Percentiles rank a stretch among this genome's conserved stretches.
These are phyloP conservation scores for Fregata magnificens DNA, from an alignment of 2,113 vertebrate species.

Conservation along the genomic window DNA sequence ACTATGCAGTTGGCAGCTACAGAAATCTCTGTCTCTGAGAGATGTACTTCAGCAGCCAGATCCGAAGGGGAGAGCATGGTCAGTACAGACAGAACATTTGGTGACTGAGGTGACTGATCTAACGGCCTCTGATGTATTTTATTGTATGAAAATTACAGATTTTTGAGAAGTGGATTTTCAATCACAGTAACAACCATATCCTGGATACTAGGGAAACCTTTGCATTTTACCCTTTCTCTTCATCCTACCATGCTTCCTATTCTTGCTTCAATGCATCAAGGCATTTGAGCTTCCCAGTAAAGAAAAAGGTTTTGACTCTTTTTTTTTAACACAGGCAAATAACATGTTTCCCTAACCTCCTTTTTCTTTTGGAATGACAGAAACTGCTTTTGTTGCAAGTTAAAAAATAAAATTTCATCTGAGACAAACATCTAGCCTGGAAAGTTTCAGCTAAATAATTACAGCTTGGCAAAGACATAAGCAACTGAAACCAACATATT, in stretches of 20 bases:
- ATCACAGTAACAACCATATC: not conserved
- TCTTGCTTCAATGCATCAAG: not conserved
- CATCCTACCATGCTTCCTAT: not conserved
- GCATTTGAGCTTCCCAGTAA: not conserved
- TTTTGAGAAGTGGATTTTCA: not conserved
- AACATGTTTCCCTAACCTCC: not conserved
- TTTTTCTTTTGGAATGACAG: not conserved
- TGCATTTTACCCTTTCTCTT: not conserved
- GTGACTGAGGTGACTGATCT: not conserved
- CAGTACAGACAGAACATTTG: not conserved
- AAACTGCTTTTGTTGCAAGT: not conserved
- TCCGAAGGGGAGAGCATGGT: not conserved
- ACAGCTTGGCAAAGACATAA: not conserved
- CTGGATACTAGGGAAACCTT: not conserved
- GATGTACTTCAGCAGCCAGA: not conserved
- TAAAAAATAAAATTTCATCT: conserved; percentile 3
- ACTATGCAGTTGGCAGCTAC: not conserved
- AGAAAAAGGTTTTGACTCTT: not conserved
- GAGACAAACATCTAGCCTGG: not conserved
- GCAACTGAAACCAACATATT: conserved; percentile 14
- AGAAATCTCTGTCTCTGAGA: not conserved
- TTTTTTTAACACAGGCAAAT: not conserved
- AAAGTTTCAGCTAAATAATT: conserved; percentile 43
- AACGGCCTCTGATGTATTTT: not conserved
- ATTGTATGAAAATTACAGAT: not conserved